phyloP scores from a whole-genome alignment of 2,113 vertebrate genomes.

The Gallinago paraguaiae region DNA sequence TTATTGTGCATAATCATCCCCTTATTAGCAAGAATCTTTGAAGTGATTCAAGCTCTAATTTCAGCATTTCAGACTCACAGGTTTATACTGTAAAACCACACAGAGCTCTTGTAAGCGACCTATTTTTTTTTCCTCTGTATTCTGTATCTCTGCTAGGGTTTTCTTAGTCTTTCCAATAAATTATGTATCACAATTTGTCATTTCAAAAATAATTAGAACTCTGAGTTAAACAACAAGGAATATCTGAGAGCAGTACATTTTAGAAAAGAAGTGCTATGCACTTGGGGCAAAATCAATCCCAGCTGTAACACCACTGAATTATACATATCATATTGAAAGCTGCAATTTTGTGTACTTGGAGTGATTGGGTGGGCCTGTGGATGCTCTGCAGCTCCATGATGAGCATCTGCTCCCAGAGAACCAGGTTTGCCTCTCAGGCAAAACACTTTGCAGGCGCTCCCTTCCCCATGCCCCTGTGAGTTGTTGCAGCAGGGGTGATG shows the following conservation, averaged over 20 bases:
- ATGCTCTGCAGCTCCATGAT: not conserved
- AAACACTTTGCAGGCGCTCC: not conserved
- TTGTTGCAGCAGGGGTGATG: not conserved
- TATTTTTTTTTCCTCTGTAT: not conserved
- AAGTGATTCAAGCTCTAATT: constrained; percentile 39
- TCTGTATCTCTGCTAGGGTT: not conserved
- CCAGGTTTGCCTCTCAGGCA: not conserved
- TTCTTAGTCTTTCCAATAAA: constrained; percentile 52
- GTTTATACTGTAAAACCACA: not conserved
- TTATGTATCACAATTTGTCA: constrained; percentile 48
- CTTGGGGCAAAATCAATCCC: constrained; percentile 13
- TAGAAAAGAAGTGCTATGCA: not conserved
- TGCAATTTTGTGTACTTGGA: not conserved
- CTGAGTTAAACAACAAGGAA: constrained; percentile 15
- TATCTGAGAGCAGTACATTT: not conserved
- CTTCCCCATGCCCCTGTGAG: not conserved
- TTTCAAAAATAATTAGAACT: constrained; percentile 55
- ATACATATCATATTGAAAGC: not conserved
- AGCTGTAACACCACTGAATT: constrained; percentile 18
- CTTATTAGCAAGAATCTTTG: constrained; percentile 55
- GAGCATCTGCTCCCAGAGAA: not conserved
- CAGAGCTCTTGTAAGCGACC: not conserved
- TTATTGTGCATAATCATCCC: constrained; percentile 45
- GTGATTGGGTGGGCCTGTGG: not conserved
- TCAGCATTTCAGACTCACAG: constrained; percentile 22